Evolutionary conservation across 2,888 invertebrate genomes (phyloP).

Genomic region (Synergus umbraculus): DNA sequence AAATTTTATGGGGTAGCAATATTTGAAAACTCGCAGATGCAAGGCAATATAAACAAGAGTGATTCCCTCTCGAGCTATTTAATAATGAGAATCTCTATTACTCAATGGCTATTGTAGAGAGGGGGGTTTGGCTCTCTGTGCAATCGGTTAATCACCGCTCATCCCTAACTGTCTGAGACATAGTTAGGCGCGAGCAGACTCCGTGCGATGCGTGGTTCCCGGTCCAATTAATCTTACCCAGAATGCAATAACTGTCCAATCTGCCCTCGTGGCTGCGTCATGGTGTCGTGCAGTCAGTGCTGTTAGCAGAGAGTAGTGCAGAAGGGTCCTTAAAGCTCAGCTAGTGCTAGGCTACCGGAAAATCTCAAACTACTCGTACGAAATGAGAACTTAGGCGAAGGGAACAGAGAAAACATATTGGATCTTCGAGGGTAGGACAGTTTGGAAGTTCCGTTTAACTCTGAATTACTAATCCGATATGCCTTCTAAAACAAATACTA

Average conservation of each 20-base stretch:
- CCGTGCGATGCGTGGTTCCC: constrained; percentile 45
- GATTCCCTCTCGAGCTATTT: constrained; percentile 62
- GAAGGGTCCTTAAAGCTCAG: constrained; percentile 49
- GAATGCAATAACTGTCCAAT: constrained; percentile 78
- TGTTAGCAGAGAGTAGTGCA: constrained; percentile 54
- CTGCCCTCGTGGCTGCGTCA: constrained; percentile 75
- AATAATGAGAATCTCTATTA: constrained; percentile 74
- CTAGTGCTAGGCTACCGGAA: constrained; percentile 51
- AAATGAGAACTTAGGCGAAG: constrained; percentile 36
- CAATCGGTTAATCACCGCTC: constrained; percentile 75
- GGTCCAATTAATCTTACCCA: constrained; percentile 76
- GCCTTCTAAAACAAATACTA: constrained; percentile 4
- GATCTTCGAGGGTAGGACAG: constrained; percentile 70
- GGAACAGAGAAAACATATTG: constrained; percentile 71
- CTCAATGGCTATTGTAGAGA: constrained; percentile 67
- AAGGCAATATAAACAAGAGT: constrained; percentile 40
- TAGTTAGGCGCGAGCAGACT: constrained; percentile 61
- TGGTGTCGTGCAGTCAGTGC: constrained; percentile 70
- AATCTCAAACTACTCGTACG: constrained; percentile 62
- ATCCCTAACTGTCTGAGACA: constrained; percentile 66
- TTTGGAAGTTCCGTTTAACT: constrained; percentile 57
- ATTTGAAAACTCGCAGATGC: constrained; percentile 43
- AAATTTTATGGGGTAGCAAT: constrained; percentile 24
- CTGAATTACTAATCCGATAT: constrained; percentile 34
- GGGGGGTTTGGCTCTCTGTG: constrained; percentile 56